These are phyloP conservation scores for Brevimyrus niger DNA, from an alignment of 2,113 vertebrate genomes.

Conservation along the genomic window DNA sequence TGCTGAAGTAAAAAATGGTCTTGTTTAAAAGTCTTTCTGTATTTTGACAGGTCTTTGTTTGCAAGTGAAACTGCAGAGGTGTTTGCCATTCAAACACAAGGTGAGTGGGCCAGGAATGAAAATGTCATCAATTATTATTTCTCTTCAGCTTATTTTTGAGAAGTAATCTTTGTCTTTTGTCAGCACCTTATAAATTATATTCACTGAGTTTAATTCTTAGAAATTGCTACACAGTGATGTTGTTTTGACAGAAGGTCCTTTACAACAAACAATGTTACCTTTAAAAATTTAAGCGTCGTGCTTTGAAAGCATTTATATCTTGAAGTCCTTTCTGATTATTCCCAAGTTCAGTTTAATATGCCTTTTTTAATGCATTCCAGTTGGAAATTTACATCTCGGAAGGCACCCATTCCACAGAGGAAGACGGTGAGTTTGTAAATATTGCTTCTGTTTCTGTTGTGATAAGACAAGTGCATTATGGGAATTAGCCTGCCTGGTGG, in stretches of 20 bases:
- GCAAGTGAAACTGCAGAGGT: conserved; percentile 91
- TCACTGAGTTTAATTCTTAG: background rate
- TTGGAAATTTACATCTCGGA: conserved; percentile 97
- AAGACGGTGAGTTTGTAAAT: conserved; percentile 80
- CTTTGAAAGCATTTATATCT: background rate
- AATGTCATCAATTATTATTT: background rate
- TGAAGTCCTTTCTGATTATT: background rate
- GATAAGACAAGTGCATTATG: background rate
- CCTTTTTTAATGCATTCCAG: conserved; percentile 52
- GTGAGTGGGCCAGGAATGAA: conserved; percentile 53
- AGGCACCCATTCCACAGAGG: conserved; percentile 90
- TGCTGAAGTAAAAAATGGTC: background rate
- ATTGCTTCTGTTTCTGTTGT: background rate
- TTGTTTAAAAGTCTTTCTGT: conserved; percentile 3
- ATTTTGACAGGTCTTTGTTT: conserved; percentile 78
- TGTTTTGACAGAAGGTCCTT: background rate
- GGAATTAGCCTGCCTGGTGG: background rate
- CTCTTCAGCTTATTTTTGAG: background rate
- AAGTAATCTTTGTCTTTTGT: background rate
- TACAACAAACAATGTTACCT: background rate
- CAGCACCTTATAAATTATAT: background rate
- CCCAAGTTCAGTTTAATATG: background rate
- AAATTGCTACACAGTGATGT: background rate
- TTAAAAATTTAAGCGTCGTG: background rate
- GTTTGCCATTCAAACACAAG: conserved; percentile 96